Percentiles rank a stretch among this genome's conserved stretches.
These are phyloP conservation scores for Zosterops borbonicus DNA, from an alignment of 2,113 vertebrate species.

Conservation along the genomic window DNA sequence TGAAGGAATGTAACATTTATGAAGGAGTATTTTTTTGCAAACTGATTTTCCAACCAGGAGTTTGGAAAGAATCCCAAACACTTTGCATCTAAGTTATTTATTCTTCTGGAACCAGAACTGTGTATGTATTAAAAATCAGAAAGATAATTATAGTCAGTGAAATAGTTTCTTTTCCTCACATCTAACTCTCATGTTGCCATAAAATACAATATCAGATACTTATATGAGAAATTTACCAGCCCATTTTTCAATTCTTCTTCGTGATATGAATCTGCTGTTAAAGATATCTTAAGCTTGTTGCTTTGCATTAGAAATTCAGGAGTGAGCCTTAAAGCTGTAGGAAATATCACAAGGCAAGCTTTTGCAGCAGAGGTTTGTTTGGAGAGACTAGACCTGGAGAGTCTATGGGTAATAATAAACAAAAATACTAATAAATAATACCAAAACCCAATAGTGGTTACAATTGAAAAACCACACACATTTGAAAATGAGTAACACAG, in stretches of 20 bases:
- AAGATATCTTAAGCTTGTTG: not conserved
- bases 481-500: not conserved
- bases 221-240: not conserved
- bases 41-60: slow-evolving; percentile 22
- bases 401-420: not conserved
- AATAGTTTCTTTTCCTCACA: not conserved
- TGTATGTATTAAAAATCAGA: not conserved
- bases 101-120: slow-evolving; percentile 15
- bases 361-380: not conserved
- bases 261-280: not conserved
- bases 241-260: not conserved
- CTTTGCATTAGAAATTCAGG: not conserved
- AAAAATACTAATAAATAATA: not conserved
- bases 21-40: not conserved
- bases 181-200: not conserved
- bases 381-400: not conserved
- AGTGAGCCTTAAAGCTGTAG: not conserved
- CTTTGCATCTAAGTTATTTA: slow-evolving; percentile 18
- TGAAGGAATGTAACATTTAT: slow-evolving; percentile 4
- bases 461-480: not conserved
- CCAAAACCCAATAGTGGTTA: not conserved
- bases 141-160: not conserved
- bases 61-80: slow-evolving; percentile 24
- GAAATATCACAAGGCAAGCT: not conserved
- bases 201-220: not conserved